These are phyloP conservation scores for Sebastes fasciatus DNA, from an alignment of 2,113 vertebrate species.

Conservation along the genomic window DNA sequence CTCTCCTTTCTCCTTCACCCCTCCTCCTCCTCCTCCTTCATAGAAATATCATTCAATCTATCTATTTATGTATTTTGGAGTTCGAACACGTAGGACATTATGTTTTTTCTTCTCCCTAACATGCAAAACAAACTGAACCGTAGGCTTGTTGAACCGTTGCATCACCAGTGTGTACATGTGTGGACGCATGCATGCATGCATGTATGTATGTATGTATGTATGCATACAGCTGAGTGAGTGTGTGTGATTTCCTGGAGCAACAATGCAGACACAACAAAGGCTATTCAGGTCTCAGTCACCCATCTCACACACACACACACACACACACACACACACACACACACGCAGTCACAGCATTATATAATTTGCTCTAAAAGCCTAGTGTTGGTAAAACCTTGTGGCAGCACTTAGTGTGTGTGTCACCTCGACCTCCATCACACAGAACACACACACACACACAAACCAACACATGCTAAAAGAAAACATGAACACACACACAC, in stretches of 20 bases:
- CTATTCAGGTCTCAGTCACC: neutral
- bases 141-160: too few species aligned
- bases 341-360: constrained; percentile 15
- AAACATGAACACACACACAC: constrained; percentile 11
- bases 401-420: constrained; percentile 26
- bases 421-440: constrained; percentile 28
- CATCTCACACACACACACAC: too few species aligned
- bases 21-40: neutral
- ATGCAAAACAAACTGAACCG: too few species aligned
- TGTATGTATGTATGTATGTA: neutral
- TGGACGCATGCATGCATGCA: neutral
- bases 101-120: too few species aligned
- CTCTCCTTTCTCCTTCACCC: neutral
- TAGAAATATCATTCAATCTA: too few species aligned
- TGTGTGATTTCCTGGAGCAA: neutral
- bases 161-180: neutral
- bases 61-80: too few species aligned
- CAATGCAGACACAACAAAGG: neutral
- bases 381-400: constrained; percentile 13
- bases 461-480: too few species aligned
- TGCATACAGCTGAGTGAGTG: neutral
- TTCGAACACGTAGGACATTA: too few species aligned
- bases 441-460: constrained; percentile 5
- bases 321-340: neutral
- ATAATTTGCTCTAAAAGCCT: constrained; percentile 40